A percentile compares a stretch with the other conserved stretches of the same genome.
Conservation (phyloP, 1,140 invertebrate species). For the Eumaeus atala region DNA sequence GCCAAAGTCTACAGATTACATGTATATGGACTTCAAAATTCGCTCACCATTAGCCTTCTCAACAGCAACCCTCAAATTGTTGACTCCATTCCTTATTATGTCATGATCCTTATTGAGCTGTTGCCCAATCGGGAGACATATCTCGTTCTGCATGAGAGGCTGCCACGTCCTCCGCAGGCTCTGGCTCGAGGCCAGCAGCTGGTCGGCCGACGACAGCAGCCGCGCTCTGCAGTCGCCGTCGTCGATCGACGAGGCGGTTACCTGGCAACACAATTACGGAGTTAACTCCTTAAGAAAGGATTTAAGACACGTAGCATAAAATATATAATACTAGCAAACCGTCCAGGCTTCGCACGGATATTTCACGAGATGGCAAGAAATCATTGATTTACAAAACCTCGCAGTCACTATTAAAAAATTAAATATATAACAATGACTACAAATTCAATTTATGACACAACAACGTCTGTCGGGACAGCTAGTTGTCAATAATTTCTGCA, state of each 20-base stretch:
- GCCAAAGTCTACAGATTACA: no score
- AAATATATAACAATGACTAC: no score
- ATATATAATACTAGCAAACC: no score
- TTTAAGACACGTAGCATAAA: no score
- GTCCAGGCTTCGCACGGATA: no score
- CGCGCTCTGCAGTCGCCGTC: slow-evolving; percentile 19
- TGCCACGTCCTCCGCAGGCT: slow-evolving; percentile 13
- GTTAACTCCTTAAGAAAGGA: background rate
- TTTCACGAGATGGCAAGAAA: no score
- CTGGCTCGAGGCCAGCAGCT: slow-evolving; percentile 4
- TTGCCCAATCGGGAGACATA: slow-evolving; percentile 9
- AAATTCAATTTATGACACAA: no score
- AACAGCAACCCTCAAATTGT: background rate
- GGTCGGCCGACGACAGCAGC: slow-evolving; percentile 15
- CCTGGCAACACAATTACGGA: slow-evolving; percentile 8
- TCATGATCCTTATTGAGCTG: slow-evolving; percentile 1
- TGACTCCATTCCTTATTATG: background rate
- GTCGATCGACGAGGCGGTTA: slow-evolving; percentile 22
- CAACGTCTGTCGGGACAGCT: no score
- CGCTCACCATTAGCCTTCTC: background rate
- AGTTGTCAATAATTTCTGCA: no score
- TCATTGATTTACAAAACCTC: no score
- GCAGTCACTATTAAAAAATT: no score
- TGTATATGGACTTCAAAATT: no score
- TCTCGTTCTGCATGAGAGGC: slow-evolving; percentile 14